Evolutionary conservation across 2,113 vertebrate genomes (phyloP).

Genomic region (Camelus bactrianus): DNA sequence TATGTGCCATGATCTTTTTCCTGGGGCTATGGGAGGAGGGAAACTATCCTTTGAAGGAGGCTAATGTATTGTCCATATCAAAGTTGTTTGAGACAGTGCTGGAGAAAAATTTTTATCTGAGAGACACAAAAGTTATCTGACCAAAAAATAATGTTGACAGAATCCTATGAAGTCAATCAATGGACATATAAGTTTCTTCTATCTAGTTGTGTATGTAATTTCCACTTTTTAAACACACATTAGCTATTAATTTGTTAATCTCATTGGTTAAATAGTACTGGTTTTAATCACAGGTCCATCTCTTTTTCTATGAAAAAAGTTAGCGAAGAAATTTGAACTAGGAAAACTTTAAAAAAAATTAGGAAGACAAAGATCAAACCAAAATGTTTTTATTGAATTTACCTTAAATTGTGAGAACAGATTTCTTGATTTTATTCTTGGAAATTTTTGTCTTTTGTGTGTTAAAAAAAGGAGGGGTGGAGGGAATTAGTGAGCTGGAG

Average conservation of each 20-base stretch:
- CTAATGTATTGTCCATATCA: background rate
- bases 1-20: background rate
- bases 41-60: background rate
- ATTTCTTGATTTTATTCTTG: slow-evolving; percentile 46
- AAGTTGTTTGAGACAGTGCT: background rate
- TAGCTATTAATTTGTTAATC: slow-evolving; percentile 19
- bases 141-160: slow-evolving; percentile 24
- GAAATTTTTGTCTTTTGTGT: slow-evolving; percentile 41
- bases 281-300: slow-evolving; percentile 9
- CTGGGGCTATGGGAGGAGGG: background rate
- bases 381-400: background rate
- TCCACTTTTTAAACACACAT: slow-evolving; percentile 46
- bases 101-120: slow-evolving; percentile 3
- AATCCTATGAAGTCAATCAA: background rate
- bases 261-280: background rate
- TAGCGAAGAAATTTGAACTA: background rate
- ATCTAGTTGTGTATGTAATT: background rate
- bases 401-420: slow-evolving; percentile 16
- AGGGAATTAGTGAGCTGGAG: background rate
- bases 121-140: background rate
- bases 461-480: background rate
- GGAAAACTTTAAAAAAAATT: slow-evolving; percentile 38
- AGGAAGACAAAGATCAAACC: slow-evolving; percentile 47
- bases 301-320: slow-evolving; percentile 1
- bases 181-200: slow-evolving; percentile 21